Base-by-base conservation (phyloP, 2,113 vertebrate genomes). In the Pitta sordida region DNA sequence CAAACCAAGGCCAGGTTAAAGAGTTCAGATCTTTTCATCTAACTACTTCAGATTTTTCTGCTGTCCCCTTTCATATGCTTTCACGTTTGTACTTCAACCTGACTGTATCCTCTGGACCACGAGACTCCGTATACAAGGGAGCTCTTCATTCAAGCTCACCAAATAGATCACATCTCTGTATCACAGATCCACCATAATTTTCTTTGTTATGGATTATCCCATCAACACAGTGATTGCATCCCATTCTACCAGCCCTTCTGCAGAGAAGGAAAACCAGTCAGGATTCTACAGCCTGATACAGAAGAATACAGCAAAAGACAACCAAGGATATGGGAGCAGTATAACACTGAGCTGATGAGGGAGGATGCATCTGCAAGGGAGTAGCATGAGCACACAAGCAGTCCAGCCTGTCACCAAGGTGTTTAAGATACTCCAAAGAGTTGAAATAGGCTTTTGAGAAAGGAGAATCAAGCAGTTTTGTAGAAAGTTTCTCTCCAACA, bases 281-380 rank as follows among this genome's bases (percentile, higher is more conserved):
- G 30, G 9, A 22, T 12, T 12, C 46, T 68, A 48, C 27, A 77
- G 55, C 10, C 43, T 32, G 21, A 63, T 29, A 60, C 1, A 75
- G 36, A 3, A 86, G 39, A 83, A 39, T 7, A 43, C 12, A 68
- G 27, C 65, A 67, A 59, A 9, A 78, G 12, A 46, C 32, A 79
- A 75, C 4, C 34, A 18, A n/a, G 11, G 46, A 65, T n/a, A 65
- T 0, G 9, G 22, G 21, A 88, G 32, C 34, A 70, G 15, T 8
- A 3, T 21, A 34, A 63, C 1, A 1, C 0, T 22, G 41, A 62
- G 75, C 36, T 12, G 1, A 5, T 2, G 11, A 62, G 29, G 32
- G 23, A 85, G 58, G 0, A 1, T 4, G 3, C 17, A 83, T 32
- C 27, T 56, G 44, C 53, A 68, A 60, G 49, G 15, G 13, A 36